Evolutionary conservation across 2,888 invertebrate species (phyloP).

Genomic region (Andrena bicolor): DNA sequence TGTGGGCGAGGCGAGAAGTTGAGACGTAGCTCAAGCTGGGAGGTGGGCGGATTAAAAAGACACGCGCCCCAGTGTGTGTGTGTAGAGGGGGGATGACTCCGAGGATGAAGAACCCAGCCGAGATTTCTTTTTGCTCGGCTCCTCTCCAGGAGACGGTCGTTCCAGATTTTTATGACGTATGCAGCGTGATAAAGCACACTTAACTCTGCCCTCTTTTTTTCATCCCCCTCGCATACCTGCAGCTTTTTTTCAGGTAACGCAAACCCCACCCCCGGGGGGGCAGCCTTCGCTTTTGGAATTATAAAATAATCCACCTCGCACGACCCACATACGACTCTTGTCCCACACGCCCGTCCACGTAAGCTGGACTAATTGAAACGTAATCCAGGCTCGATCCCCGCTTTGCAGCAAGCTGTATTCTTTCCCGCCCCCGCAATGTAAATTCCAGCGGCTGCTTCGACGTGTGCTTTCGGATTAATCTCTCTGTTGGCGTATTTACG

Average conservation of each 20-base stretch:
- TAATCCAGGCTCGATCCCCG: slow-evolving; percentile 15
- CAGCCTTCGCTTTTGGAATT: slow-evolving; percentile 44
- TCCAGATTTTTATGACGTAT: slow-evolving; percentile 57
- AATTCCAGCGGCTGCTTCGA: background rate
- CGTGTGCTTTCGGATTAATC: too few relatives aligned
- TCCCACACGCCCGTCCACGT: background rate
- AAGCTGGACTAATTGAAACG: slow-evolving; percentile 45
- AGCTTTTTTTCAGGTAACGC: slow-evolving; percentile 47
- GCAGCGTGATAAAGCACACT: slow-evolving; percentile 60
- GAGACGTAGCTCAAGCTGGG: background rate
- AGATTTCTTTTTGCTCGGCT: slow-evolving; percentile 44
- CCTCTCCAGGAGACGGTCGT: slow-evolving; percentile 34
- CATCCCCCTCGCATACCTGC: background rate
- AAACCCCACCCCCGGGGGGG: background rate
- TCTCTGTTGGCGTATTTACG: too few relatives aligned
- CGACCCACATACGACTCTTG: slow-evolving; percentile 44
- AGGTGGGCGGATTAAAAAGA: slow-evolving; percentile 3
- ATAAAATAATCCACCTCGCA: slow-evolving; percentile 43
- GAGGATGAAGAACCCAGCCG: slow-evolving; percentile 30
- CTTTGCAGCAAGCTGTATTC: background rate
- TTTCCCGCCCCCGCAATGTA: background rate
- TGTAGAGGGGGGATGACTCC: background rate
- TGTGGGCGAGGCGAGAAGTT: background rate
- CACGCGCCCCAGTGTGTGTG: background rate
- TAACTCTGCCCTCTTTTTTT: slow-evolving; percentile 47